These are phyloP conservation scores for Cataglyphis livida DNA, from an alignment of 2,888 invertebrate genomes.

Conservation along the genomic window DNA sequence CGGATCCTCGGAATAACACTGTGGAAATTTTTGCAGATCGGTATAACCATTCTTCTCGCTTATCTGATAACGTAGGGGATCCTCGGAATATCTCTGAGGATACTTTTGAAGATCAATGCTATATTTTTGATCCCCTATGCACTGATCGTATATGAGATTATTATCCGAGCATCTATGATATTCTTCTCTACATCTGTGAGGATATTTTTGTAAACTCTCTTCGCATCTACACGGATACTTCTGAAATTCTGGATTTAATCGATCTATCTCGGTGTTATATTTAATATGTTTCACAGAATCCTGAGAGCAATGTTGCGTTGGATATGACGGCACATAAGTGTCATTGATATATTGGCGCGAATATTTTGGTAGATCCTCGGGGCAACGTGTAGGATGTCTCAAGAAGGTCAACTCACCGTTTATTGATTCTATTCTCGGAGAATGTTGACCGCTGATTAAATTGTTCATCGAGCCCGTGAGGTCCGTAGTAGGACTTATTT, in stretches of 20 bases:
- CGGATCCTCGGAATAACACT: conserved; percentile 81
- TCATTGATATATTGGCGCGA: conserved; percentile 76
- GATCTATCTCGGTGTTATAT: conserved; percentile 66
- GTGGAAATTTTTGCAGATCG: conserved; percentile 82
- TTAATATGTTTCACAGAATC: conserved; percentile 75
- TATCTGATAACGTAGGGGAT: conserved; percentile 75
- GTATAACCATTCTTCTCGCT: conserved; percentile 74
- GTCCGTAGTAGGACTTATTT: conserved; percentile 78
- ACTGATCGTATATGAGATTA: conserved; percentile 80
- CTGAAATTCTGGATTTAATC: conserved; percentile 73
- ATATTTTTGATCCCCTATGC: conserved; percentile 75
- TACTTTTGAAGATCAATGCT: conserved; percentile 79
- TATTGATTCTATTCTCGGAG: conserved; percentile 83
- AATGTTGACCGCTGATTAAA: conserved; percentile 80
- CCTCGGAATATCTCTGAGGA: conserved; percentile 80
- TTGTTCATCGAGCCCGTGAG: conserved; percentile 84
- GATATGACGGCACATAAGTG: conserved; percentile 77
- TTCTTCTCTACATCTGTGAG: conserved; percentile 83
- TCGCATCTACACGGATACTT: conserved; percentile 82
- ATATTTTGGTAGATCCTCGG: conserved; percentile 78
- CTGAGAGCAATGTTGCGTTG: conserved; percentile 75
- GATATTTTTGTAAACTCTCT: conserved; percentile 82
- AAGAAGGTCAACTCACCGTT: conserved; percentile 84
- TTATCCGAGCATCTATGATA: conserved; percentile 84
- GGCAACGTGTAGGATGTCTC: conserved; percentile 75